A percentile compares a stretch with the other conserved stretches of the same genome.
phyloP scores from a whole-genome alignment of 2,888 invertebrate genomes.

The Gortyna flavago region DNA sequence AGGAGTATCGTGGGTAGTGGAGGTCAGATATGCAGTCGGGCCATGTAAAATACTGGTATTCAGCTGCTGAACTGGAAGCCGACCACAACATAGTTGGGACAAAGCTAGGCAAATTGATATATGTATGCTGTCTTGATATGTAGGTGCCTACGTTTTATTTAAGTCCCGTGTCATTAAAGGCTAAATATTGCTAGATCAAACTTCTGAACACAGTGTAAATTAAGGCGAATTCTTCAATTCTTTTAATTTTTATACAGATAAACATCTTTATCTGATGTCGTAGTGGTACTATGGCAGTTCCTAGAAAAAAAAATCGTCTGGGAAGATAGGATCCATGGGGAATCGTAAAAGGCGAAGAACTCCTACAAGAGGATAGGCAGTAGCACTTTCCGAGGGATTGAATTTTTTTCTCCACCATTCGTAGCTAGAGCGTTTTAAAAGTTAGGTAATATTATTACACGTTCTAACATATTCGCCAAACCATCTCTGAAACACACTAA shows the following conservation, averaged over 20 bases:
- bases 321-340: not conserved
- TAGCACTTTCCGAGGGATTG: not conserved
- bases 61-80: not conserved
- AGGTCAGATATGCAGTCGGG: not conserved
- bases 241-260: not conserved
- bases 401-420: not conserved
- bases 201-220: not conserved
- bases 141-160: not conserved
- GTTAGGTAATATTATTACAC: not conserved
- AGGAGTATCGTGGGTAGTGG: no score
- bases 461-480: not conserved
- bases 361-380: no score
- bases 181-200: not conserved
- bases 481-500: slow-evolving; percentile 37
- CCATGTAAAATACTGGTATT: not conserved
- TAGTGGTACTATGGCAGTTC: not conserved
- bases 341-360: not conserved
- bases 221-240: not conserved
- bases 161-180: not conserved
- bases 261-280: not conserved
- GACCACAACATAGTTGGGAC: not conserved
- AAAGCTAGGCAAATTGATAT: not conserved
- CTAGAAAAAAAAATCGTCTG: not conserved
- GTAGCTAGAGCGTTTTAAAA: slow-evolving; percentile 2
- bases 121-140: not conserved